These are phyloP conservation scores for Halcyon badia DNA, from an alignment of 2,797 vertebrate genomes.

Conservation along the genomic window DNA sequence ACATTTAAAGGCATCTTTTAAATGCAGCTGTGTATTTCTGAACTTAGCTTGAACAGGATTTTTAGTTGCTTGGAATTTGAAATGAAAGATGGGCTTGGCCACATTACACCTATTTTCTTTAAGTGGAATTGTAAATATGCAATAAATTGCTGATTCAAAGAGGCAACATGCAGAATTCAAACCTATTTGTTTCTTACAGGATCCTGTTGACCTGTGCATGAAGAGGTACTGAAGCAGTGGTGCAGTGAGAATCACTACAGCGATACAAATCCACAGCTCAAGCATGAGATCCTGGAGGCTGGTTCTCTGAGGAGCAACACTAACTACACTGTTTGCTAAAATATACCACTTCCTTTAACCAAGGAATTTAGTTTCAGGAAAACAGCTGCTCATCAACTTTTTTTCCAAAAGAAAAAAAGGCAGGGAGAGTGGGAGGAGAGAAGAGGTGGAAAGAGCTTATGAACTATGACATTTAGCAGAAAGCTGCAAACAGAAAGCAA, in stretches of 20 bases:
- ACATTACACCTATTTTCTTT: constrained; percentile 48
- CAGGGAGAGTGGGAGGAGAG: neutral
- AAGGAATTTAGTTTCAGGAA: neutral
- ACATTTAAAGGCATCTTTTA: constrained; percentile 65
- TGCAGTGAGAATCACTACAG: constrained; percentile 7
- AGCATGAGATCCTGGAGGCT: neutral
- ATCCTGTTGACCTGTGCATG: constrained; percentile 9
- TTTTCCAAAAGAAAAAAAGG: neutral
- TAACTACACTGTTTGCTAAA: neutral
- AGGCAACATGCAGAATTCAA: constrained; percentile 66
- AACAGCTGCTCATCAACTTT: constrained; percentile 1
- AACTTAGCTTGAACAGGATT: constrained; percentile 23
- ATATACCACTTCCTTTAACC: neutral
- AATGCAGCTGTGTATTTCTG: constrained; percentile 41
- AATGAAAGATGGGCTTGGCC: constrained; percentile 51
- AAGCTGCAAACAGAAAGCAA: constrained; percentile 29
- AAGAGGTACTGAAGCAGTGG: constrained; percentile 30
- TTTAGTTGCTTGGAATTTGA: constrained; percentile 64
- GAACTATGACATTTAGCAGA: constrained; percentile 6
- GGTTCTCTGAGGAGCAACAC: neutral
- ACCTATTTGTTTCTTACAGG: constrained; percentile 37
- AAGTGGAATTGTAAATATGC: constrained; percentile 23
- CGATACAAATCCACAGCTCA: constrained; percentile 7
- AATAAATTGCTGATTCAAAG: constrained; percentile 36
- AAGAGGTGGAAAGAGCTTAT: neutral